Percentiles rank a stretch among this genome's conserved stretches.
Conservation (phyloP, 2,888 invertebrate species). For the Sinhomidia bicolor region DNA sequence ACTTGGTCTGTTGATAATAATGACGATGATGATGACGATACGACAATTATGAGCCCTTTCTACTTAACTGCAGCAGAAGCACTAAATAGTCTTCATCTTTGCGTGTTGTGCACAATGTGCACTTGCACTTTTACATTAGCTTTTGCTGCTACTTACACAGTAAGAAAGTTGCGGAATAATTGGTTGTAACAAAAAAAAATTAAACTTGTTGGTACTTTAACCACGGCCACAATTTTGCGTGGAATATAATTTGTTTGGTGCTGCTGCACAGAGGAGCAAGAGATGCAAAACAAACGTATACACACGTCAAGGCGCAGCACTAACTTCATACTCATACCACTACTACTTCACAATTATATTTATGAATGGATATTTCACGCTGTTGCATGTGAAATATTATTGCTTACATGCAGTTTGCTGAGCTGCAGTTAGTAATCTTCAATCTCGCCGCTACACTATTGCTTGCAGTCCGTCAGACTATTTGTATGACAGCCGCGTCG, state of each 20-base stretch:
- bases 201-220: slow-evolving; percentile 1
- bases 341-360: background rate
- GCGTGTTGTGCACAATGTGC: background rate
- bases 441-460: background rate
- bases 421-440: slow-evolving; percentile 19
- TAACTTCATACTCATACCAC: no score
- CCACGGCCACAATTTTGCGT: slow-evolving; percentile 7
- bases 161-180: background rate
- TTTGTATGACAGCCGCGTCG: slow-evolving; percentile 35
- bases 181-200: background rate
- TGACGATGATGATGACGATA: background rate
- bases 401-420: background rate
- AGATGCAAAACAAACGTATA: background rate
- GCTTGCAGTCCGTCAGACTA: background rate
- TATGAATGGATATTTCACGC: slow-evolving; percentile 46
- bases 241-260: slow-evolving; percentile 1
- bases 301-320: background rate
- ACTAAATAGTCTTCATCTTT: background rate
- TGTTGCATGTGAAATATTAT: slow-evolving; percentile 6
- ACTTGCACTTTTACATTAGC: slow-evolving; percentile 20
- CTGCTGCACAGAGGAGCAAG: no score
- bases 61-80: background rate
- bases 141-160: background rate
- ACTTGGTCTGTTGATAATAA: slow-evolving; percentile 7
- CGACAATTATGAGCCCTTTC: background rate